Percentiles rank a stretch among this genome's conserved stretches.
phyloP scores from a whole-genome alignment of 1,140 invertebrate genomes.

The Pseudoatta argentina region DNA sequence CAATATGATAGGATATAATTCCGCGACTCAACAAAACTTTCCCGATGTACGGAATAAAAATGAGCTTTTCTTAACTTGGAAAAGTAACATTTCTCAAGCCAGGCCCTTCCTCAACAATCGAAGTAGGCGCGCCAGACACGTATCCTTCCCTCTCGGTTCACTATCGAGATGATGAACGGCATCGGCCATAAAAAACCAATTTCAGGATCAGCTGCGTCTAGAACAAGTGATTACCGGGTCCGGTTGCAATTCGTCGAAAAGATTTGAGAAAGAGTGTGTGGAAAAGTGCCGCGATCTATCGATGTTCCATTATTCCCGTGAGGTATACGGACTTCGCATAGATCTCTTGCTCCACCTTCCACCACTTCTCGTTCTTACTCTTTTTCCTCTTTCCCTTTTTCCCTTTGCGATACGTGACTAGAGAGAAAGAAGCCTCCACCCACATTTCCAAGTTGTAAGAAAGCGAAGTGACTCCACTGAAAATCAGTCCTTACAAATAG shows the following conservation, averaged over 20 bases:
- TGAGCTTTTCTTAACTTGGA: conserved; percentile 37
- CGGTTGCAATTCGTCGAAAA: conserved; percentile 64
- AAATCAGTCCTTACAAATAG: conserved; percentile 38
- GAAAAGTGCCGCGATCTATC: conserved; percentile 69
- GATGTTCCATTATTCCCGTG: conserved; percentile 68
- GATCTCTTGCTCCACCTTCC: conserved; percentile 41
- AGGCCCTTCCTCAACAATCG: neutral
- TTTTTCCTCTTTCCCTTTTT: conserved; percentile 11
- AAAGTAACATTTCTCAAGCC: conserved; percentile 68
- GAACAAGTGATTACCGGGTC: conserved; percentile 72
- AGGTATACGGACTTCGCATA: conserved; percentile 60
- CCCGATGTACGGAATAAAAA: conserved; percentile 39
- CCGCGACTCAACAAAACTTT: conserved; percentile 17
- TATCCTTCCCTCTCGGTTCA: conserved; percentile 40
- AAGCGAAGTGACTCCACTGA: conserved; percentile 44
- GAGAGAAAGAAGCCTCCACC: conserved; percentile 9
- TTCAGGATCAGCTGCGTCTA: conserved; percentile 70
- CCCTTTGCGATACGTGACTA: conserved; percentile 53
- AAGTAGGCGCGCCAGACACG: conserved; percentile 22
- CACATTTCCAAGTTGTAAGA: conserved; percentile 28
- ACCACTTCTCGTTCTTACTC: neutral
- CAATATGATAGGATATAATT: conserved; percentile 13
- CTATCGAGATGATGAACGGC: conserved; percentile 66
- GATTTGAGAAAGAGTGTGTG: conserved; percentile 63
- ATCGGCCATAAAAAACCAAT: conserved; percentile 70